Base-by-base conservation (phyloP, 2,888 invertebrate species). In the Gryllus longicercus region DNA sequence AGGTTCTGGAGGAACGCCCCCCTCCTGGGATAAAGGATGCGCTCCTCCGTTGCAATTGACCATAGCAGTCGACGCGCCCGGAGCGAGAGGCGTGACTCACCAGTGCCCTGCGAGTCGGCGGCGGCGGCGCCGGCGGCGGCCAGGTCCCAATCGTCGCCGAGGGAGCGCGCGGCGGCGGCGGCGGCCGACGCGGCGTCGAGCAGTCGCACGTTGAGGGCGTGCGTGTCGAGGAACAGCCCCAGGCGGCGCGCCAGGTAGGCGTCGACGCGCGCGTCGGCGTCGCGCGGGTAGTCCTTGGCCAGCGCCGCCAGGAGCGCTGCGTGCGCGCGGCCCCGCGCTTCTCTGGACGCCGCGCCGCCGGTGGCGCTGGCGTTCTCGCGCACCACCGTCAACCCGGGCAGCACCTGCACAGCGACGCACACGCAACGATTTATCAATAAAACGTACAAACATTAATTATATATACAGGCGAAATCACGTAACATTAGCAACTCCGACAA, bases 371-470 rank as follows among this genome's bases (percentile, higher is more conserved):
- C 74, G 78, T 81, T 81, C 25, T 81, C 82, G 82, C 92, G 92
- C 74, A 94, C 91, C 38, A 95, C 90, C 83, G 92, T 92, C 1
- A 95, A 90, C 82, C 95, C 95, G 0, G 95, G 93, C 12, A 94
- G 85, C 16, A 95, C 89, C 82, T 89, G 16, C 63, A 14, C 11
- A 11, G 51, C 12, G 12, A 51, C 51, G 16, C 51, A 51, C 21
- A 21, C 21, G 38, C 38, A 25, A 25, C 25, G 4, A 25, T 25
- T 21, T 21, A 21, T 21, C 1, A 21, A 21, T 21, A 21, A 21
- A 21, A 21, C 21, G 21, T 21, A 21, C 21, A 21, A 21, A 21
- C 21, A 21, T 21, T 21, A 21, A 21, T 21, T 21, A 21, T 1
- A 21, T 21, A 21, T 21, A 21, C 21, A 21, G 21, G 21, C n/a